Conservation (phyloP, 1,140 invertebrate species). For the Lordiphosa stackelbergi region DNA sequence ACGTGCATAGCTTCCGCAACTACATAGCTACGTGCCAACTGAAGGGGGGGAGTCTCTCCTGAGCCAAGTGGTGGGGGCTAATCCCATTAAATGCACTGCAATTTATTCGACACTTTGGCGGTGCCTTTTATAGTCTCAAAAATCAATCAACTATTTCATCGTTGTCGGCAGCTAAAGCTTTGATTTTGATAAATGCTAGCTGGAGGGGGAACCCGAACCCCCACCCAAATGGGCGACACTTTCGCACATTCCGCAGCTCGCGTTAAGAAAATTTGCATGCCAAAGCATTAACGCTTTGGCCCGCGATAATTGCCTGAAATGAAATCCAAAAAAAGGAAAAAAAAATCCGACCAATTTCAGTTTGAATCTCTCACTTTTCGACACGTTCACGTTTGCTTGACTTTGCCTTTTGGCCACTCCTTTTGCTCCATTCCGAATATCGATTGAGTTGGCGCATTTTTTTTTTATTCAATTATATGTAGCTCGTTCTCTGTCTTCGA, state of each 20-base stretch:
- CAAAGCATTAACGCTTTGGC: conserved; percentile 69
- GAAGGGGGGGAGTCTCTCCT: background rate
- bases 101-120: conserved; percentile 19
- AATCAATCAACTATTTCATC: conserved; percentile 12
- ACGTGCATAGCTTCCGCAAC: conserved; percentile 8
- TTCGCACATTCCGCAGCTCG: conserved; percentile 7
- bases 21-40: conserved; percentile 1
- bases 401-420: conserved; percentile 52
- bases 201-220: too few relatives aligned
- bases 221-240: conserved; percentile 3
- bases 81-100: conserved; percentile 30
- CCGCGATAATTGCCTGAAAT: conserved; percentile 56
- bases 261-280: conserved; percentile 25
- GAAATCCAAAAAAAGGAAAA: conserved; percentile 10
- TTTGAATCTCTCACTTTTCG: conserved; percentile 39
- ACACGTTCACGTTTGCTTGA: conserved; percentile 53
- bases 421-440: conserved; percentile 41
- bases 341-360: conserved; percentile 39
- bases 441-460: conserved; percentile 45
- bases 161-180: conserved; percentile 11
- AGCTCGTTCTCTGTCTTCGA: conserved; percentile 24
- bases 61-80: conserved; percentile 7
- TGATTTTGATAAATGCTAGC: conserved; percentile 16
- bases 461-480: conserved; percentile 67
- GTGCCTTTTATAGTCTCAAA: conserved; percentile 15